Base-by-base conservation (phyloP, 2,888 invertebrate species). In the Onthophagus sagittarius region DNA sequence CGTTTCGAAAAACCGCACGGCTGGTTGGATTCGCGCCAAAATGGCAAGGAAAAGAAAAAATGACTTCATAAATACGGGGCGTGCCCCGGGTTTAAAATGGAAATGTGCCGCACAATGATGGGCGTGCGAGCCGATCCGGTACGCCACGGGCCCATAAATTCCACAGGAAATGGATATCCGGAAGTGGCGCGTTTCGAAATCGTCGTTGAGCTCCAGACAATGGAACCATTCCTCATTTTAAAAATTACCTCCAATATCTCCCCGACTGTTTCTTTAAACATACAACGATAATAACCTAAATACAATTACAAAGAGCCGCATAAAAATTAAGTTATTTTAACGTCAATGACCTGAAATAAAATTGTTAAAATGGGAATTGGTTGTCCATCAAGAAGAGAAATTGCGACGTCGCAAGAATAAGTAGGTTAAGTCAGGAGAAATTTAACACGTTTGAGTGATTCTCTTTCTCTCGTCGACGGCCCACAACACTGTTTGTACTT, bases 81-180 rank as follows among this genome's bases (percentile, higher is more conserved):
- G 67, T 67, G 67, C 15, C 67, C 15, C 39, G 39, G 67, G 67
- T 32, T 13, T 23, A 67, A 32, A 67, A 67, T 67, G 67, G 67
- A 67, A 67, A 67, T 67, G 67, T 23, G 67, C 23, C 31, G 32
- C 67, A 67, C 67, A 67, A 67, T 67, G 67, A 67, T 67, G 67
- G 67, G 67, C 67, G 67, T 67, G 67, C 7, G 67, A 32, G 23
- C 31, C 32, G 31, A 32, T 14, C 67, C 23, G 67, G 67, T 13
- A 32, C 15, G 3, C 63, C 15, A 39, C 70, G 15, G 32, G 67
- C 32, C 67, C 74, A 71, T 71, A 74, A 74, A 74, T 74, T 72
- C 72, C 71, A 69, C 74, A 65, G 74, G 74, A 74, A 74, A 69
- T 70, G 63, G 70, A 73, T 72, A 74, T 71, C 72, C 74, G 74